phyloP scores from a whole-genome alignment of 53 echinoderm and acorn worm genomes.

The Paracentrotus lividus region DNA sequence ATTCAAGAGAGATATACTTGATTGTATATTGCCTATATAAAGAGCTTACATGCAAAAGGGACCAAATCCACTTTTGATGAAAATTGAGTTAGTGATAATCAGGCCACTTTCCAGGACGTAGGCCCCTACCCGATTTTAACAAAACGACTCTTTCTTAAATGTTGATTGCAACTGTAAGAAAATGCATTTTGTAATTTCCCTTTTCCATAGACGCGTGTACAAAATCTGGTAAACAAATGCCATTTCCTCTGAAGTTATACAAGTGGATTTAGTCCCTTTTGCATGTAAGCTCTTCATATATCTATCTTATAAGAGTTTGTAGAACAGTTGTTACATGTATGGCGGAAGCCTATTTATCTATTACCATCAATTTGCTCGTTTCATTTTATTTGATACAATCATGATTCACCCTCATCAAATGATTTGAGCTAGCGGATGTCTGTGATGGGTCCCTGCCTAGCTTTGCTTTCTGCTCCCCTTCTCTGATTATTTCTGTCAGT shows the following conservation, averaged over 20 bases:
- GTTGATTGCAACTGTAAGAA: too few relatives aligned
- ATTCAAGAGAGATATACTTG: too few relatives aligned
- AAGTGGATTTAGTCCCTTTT: too few relatives aligned
- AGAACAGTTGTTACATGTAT: constrained; percentile 22
- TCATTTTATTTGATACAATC: neutral
- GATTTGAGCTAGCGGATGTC: neutral
- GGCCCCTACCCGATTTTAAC: too few relatives aligned
- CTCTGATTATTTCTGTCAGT: neutral
- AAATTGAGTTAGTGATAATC: neutral
- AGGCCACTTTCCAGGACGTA: too few relatives aligned
- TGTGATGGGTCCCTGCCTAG: neutral
- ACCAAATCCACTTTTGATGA: neutral
- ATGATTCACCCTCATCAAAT: constrained; percentile 41
- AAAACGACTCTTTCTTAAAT: too few relatives aligned
- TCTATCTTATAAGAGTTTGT: neutral
- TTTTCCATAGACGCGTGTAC: too few relatives aligned
- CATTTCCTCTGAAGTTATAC: too few relatives aligned
- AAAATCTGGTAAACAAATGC: too few relatives aligned
- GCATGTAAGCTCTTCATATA: too few relatives aligned
- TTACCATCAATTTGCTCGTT: neutral
- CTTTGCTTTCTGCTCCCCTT: constrained; percentile 32
- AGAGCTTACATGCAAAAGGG: too few relatives aligned
- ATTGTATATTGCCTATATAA: neutral
- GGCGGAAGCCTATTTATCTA: constrained; percentile 45
- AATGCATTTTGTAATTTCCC: too few relatives aligned